Base-by-base conservation (phyloP, 2,888 invertebrate genomes). In the Mimumesa dahlbomi region DNA sequence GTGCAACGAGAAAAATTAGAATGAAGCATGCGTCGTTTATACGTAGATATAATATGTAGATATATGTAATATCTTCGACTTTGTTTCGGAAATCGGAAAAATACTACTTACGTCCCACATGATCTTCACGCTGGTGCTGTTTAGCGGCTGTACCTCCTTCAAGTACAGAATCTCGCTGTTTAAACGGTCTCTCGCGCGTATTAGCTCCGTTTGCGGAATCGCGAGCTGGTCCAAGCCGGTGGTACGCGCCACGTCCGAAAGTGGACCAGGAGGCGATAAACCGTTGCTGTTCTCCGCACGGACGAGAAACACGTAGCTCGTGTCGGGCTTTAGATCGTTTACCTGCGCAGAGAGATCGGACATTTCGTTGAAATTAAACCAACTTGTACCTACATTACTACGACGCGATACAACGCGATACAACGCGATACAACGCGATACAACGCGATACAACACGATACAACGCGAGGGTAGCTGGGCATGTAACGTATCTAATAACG, bases 241-340 rank as follows among this genome's bases (percentile, higher is more conserved):
- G 5, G 96, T 96, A 79, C 93, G 92, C 21, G 94, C 93, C 11
- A 92, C 91, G 74, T 93, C 93, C 16, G 96, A 96, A 25, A 95
- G 90, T 11, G 93, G 92, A 81, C 96, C 96, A 1, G 97, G 97
- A 38, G 94, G 92, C 0, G 96, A 95, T 43, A 96, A 91, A 9
- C 97, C 97, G 85, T 96, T 94, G 9, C 94, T 93, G 88, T 97
- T 97, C 90, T 96, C 95, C 0, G 97, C 96, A 54, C 95, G 92
- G 34, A 97, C 94, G 68, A 96, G 91, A 88, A 97, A 97, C 73
- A 96, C 93, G 90, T 97, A 97, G 29, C 94, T 93, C 43, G 95
- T 95, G 82, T 95, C 95, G 0, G 95, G 94, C 82, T 93, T 93
- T 74, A 97, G 90, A 82, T 94, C 93, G 19, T 89, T 91, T 42